These are phyloP conservation scores for Griposia aprilina DNA, from an alignment of 2,888 invertebrate genomes.

Conservation along the genomic window DNA sequence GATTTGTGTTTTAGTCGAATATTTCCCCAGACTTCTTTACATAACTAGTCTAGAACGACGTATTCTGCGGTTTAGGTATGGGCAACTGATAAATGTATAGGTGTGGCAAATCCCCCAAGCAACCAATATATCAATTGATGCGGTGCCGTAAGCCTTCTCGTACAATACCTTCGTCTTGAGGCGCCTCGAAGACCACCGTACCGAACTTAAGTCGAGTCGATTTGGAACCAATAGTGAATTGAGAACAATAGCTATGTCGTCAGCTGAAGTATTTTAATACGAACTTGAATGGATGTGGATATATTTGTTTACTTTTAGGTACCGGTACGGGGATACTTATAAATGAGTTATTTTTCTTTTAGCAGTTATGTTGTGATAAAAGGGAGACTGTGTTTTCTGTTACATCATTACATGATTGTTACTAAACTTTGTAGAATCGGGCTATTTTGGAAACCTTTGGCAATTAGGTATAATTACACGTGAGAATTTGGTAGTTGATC, in stretches of 20 bases:
- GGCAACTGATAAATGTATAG: neutral
- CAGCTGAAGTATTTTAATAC: neutral
- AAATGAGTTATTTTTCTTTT: no score
- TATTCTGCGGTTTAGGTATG: slow-evolving; percentile 1
- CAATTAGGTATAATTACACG: no score
- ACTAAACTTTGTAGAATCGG: neutral
- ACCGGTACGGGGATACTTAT: neutral
- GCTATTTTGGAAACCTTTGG: neutral
- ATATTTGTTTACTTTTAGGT: neutral
- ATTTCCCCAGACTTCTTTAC: neutral
- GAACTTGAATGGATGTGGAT: neutral
- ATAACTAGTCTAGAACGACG: neutral
- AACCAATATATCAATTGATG: neutral
- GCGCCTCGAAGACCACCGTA: neutral
- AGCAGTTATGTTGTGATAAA: no score
- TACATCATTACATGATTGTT: neutral
- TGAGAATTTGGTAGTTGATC: neutral
- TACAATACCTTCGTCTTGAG: slow-evolving; percentile 6
- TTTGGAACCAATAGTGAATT: neutral
- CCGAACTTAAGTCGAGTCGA: neutral
- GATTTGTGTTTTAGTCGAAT: neutral
- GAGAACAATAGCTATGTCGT: neutral
- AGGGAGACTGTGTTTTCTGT: no score
- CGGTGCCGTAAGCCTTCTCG: neutral
- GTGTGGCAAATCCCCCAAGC: slow-evolving; percentile 2